Conservation (phyloP, 2,797 vertebrate species). For the Scarus forsteni region DNA sequence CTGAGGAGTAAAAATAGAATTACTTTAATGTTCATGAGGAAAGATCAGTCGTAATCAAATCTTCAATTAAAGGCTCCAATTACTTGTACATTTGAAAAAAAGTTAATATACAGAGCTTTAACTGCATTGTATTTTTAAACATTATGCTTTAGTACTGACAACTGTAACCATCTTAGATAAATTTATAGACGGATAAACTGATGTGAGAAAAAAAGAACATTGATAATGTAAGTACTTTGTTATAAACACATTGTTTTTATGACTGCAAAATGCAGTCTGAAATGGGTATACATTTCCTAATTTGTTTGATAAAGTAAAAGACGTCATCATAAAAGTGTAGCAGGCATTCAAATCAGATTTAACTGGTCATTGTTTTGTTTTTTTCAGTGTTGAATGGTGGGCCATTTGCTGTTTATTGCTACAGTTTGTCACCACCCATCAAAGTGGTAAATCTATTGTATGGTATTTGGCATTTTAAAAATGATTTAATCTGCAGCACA, state of each 20-base stretch:
- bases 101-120: neutral
- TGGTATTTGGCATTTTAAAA: constrained; percentile 19
- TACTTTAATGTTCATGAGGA: constrained; percentile 2
- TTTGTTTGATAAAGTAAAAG: constrained; percentile 17
- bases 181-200: too few species aligned
- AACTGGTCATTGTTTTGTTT: constrained; percentile 6
- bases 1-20: constrained; percentile 7
- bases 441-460: constrained; percentile 51
- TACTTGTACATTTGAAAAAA: neutral
- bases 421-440: constrained; percentile 52
- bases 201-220: neutral
- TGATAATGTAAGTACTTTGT: neutral
- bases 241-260: neutral
- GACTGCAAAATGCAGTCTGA: neutral
- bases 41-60: neutral
- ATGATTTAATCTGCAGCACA: constrained; percentile 18
- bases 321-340: neutral
- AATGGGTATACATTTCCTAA: neutral
- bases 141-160: neutral
- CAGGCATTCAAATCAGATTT: constrained; percentile 17
- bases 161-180: neutral
- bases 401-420: constrained; percentile 36
- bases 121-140: too few species aligned
- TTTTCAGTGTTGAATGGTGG: constrained; percentile 22
- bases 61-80: neutral